A percentile compares a stretch with the other conserved stretches of the same genome.
Conservation (phyloP, 2,113 vertebrate genomes). For the Anarrhichthys ocellatus region DNA sequence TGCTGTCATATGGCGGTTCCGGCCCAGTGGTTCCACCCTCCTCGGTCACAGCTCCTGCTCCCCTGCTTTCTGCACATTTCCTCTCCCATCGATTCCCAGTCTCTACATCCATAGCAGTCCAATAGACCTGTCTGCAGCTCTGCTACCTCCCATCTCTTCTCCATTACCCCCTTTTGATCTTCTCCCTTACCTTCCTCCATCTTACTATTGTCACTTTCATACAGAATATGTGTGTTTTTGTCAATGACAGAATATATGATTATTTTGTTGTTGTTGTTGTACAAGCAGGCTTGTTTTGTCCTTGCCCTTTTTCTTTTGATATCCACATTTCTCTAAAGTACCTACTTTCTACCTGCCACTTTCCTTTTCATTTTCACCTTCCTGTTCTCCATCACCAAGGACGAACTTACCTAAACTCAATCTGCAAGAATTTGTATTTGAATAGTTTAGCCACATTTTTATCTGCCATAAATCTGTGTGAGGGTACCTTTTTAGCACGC, state of each 20-base stretch:
- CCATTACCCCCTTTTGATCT: constrained; percentile 38
- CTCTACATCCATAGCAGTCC: constrained; percentile 51
- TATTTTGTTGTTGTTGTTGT: constrained; percentile 27
- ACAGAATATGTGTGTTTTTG: constrained; percentile 22
- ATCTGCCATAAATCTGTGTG: constrained; percentile 62
- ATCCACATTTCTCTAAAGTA: not conserved
- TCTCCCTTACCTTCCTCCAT: constrained; percentile 37
- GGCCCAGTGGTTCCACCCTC: constrained; percentile 58
- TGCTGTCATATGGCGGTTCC: constrained; percentile 74
- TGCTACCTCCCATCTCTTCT: constrained; percentile 50
- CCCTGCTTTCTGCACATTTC: constrained; percentile 65
- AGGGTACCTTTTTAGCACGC: constrained; percentile 35
- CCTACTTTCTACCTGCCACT: not conserved
- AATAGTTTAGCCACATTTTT: constrained; percentile 49
- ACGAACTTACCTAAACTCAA: constrained; percentile 22
- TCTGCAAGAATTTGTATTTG: constrained; percentile 24
- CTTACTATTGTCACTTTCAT: constrained; percentile 20
- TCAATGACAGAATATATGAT: constrained; percentile 37
- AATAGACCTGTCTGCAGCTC: constrained; percentile 56
- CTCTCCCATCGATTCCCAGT: constrained; percentile 67
- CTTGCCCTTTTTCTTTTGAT: constrained; percentile 22
- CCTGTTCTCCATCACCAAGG: constrained; percentile 8
- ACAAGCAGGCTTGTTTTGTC: not conserved
- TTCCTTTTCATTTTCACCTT: constrained; percentile 19
- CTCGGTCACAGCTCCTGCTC: constrained; percentile 63